These are phyloP conservation scores for Somateria mollissima DNA, from an alignment of 2,797 vertebrate species.

Conservation along the genomic window DNA sequence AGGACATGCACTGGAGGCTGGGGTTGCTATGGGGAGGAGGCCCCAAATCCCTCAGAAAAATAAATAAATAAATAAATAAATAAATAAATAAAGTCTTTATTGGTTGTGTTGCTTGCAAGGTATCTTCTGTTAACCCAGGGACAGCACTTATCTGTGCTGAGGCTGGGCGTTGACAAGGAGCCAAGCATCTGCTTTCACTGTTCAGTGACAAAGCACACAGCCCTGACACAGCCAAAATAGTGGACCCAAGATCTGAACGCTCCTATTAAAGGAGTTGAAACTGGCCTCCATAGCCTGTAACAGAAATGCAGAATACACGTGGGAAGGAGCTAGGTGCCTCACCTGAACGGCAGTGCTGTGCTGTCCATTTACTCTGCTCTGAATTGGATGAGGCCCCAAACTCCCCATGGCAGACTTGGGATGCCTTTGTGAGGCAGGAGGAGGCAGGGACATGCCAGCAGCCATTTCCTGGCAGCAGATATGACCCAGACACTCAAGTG, in stretches of 20 bases:
- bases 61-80: not conserved
- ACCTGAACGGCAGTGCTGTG: constrained; percentile 48
- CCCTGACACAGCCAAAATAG: not conserved
- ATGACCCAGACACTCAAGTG: not conserved
- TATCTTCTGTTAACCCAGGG: rapidly evolving
- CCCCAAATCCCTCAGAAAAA: not conserved
- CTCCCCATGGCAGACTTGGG: constrained; percentile 50
- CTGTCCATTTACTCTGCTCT: constrained; percentile 11
- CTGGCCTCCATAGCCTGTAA: not conserved
- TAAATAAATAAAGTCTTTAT: not conserved
- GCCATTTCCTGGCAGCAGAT: not conserved
- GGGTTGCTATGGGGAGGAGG: not conserved
- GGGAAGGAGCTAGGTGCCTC: not conserved
- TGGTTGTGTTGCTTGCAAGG: not conserved
- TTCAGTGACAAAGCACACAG: not conserved
- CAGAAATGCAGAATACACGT: not conserved
- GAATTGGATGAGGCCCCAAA: constrained; percentile 65
- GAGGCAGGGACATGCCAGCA: not conserved
- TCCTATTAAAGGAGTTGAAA: not conserved
- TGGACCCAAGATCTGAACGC: rapidly evolving
- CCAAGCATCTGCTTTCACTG: not conserved
- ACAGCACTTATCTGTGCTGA: not conserved
- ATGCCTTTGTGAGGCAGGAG: not conserved
- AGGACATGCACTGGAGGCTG: rapidly evolving
- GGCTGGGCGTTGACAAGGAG: not conserved